Conservation (phyloP, 2,888 invertebrate genomes). For the Drosophila aldrichi region DNA sequence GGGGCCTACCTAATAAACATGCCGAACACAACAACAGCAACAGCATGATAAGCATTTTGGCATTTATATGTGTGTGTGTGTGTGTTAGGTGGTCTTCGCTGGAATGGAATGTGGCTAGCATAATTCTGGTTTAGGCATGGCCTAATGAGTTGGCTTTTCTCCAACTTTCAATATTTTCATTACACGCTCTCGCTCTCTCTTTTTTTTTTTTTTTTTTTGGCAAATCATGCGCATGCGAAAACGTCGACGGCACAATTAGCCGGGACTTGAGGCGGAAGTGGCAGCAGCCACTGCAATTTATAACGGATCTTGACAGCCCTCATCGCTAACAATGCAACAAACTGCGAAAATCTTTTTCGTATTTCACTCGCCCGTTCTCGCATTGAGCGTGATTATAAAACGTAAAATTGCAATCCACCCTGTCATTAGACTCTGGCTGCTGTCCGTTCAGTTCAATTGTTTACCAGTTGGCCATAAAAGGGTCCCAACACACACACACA, state of each 20-base stretch:
- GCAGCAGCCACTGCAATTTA: conserved; percentile 61
- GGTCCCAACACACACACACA: conserved; percentile 31
- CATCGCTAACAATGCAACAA: conserved; percentile 56
- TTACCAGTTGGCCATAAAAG: conserved; percentile 45
- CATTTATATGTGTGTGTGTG: neutral
- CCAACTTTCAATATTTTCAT: conserved; percentile 8
- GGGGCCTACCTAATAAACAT: conserved; percentile 43
- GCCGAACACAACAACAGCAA: neutral
- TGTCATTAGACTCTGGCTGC: conserved; percentile 66
- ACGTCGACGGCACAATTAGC: conserved; percentile 47
- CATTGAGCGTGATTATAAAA: conserved; percentile 27
- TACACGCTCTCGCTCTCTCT: no score
- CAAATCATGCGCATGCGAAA: conserved; percentile 35
- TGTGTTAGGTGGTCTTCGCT: conserved; percentile 31
- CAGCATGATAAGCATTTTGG: conserved; percentile 61
- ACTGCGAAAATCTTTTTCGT: conserved; percentile 34
- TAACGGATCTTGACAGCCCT: conserved; percentile 49
- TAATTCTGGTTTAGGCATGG: conserved; percentile 16
- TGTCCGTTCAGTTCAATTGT: conserved; percentile 59
- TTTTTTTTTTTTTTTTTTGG: neutral
- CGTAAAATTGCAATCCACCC: conserved; percentile 73
- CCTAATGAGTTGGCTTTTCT: conserved; percentile 18
- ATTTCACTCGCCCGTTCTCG: conserved; percentile 26
- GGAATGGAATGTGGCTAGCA: conserved; percentile 37
- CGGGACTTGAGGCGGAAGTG: conserved; percentile 41